phyloP scores from a whole-genome alignment of 2,888 invertebrate species.

The Xylophagus ater region DNA sequence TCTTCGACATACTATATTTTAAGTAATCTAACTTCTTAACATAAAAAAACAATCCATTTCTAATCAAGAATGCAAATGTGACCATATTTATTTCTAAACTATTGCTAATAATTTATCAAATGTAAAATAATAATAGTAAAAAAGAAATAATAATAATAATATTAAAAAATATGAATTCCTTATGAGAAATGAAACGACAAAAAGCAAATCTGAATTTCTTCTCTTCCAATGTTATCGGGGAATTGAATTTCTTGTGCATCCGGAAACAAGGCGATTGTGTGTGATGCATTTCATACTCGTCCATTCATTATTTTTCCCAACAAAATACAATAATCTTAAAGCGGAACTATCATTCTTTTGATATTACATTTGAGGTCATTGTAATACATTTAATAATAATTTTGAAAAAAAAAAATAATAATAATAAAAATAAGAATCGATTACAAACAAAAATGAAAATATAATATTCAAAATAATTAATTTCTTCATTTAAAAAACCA shows the following conservation, averaged over 20 bases:
- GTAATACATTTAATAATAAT: no score
- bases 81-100: no score
- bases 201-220: background rate
- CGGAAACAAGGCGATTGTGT: constrained; percentile 16
- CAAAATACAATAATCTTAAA: constrained; percentile 12
- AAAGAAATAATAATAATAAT: background rate
- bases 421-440: no score
- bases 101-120: constrained; percentile 1
- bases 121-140: constrained; percentile 2
- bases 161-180: background rate
- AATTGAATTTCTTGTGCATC: constrained; percentile 16
- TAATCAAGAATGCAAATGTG: no score
- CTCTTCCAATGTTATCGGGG: constrained; percentile 11
- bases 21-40: no score
- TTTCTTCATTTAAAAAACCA: no score
- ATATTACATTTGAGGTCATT: constrained; percentile 18
- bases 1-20: no score
- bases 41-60: no score
- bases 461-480: no score
- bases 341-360: constrained; percentile 15
- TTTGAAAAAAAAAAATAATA: no score
- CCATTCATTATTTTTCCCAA: background rate
- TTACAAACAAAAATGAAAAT: no score
- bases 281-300: no score
- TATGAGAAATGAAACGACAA: constrained; percentile 1